Conservation (phyloP, 2,888 invertebrate genomes). For the Sarcophaga subvicina region DNA sequence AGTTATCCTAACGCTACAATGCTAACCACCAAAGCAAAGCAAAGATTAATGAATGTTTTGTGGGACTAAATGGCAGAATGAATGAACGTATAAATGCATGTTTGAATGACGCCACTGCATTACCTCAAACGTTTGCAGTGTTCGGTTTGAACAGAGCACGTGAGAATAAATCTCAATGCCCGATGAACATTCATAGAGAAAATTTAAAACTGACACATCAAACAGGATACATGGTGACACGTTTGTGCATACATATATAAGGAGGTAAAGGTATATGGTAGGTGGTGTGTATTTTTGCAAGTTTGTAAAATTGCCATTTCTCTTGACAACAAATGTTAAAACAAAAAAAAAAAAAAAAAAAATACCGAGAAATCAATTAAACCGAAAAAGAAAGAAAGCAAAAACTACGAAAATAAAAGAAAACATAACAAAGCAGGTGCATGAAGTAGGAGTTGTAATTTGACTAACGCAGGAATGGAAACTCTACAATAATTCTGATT, state of each 20-base stretch:
- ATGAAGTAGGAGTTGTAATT: constrained; percentile 33
- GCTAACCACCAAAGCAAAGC: constrained; percentile 9
- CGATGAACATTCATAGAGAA: neutral
- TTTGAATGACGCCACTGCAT: neutral
- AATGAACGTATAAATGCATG: neutral
- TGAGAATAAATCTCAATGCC: constrained; percentile 5
- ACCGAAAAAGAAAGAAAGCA: neutral
- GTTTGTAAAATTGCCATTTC: constrained; percentile 20
- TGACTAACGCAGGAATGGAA: constrained; percentile 9
- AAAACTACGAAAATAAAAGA: neutral
- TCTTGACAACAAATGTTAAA: constrained; percentile 27
- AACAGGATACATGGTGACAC: neutral
- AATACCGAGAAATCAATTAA: constrained; percentile 28
- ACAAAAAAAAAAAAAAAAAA: neutral
- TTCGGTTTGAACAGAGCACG: neutral
- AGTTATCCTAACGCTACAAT: constrained; percentile 28
- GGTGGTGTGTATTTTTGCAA: no score
- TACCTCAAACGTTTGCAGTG: constrained; percentile 8
- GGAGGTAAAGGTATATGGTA: neutral
- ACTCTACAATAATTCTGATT: no score
- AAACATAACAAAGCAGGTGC: neutral
- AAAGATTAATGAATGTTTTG: no score
- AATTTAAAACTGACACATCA: neutral
- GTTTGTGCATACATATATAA: no score
- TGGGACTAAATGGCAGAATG: neutral